phyloP scores from a whole-genome alignment of 2,113 vertebrate genomes.

The Diphyllodes magnificus region DNA sequence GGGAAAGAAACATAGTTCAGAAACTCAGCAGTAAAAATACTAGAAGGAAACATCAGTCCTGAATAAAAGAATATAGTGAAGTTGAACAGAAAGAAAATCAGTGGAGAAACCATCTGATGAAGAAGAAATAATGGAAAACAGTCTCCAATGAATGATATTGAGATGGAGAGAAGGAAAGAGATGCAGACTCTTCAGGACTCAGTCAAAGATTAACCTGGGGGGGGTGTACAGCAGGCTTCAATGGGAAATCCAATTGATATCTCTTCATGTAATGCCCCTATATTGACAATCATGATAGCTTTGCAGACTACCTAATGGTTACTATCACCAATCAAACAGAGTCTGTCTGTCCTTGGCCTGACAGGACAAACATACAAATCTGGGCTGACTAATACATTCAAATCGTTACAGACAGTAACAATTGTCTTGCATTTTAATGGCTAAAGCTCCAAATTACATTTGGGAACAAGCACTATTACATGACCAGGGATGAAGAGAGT shows the following conservation, averaged over 20 bases:
- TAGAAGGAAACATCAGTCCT: neutral
- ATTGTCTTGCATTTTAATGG: neutral
- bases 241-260: neutral
- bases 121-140: neutral
- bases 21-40: neutral
- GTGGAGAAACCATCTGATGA: neutral
- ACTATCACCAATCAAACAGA: neutral
- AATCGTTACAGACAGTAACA: rapidly evolving
- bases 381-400: neutral
- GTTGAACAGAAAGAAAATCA: neutral
- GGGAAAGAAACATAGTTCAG: neutral
- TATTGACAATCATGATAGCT: neutral
- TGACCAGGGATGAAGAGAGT: neutral
- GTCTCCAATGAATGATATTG: neutral
- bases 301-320: neutral
- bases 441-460: neutral
- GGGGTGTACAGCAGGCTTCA: rapidly evolving
- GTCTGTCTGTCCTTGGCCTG: neutral
- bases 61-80: neutral
- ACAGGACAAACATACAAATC: neutral
- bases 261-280: neutral
- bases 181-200: neutral
- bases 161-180: neutral
- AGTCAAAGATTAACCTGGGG: neutral
- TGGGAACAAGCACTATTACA: neutral